phyloP scores from a whole-genome alignment of 2,888 invertebrate genomes.

The Cinara cedri region DNA sequence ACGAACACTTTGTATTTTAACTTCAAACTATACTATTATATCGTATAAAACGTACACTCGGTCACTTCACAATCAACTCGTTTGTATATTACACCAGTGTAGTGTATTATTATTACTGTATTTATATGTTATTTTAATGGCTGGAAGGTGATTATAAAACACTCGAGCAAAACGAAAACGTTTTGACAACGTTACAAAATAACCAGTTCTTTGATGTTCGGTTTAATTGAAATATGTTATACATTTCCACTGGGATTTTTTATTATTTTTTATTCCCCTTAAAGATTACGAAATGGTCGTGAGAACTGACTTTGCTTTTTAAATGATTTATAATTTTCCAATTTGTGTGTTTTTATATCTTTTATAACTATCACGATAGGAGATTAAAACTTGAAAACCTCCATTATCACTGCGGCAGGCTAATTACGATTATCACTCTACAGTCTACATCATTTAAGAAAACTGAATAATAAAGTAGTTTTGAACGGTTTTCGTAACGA shows the following conservation, averaged over 20 bases:
- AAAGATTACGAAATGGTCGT: conserved; percentile 32
- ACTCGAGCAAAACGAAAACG: conserved; percentile 19
- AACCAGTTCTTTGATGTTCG: conserved; percentile 9
- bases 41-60: too few relatives aligned
- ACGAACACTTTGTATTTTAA: too few relatives aligned
- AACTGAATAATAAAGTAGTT: too few relatives aligned
- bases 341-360: conserved; percentile 22
- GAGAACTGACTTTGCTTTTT: conserved; percentile 28
- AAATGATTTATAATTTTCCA: conserved; percentile 38
- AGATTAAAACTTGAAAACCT: too few relatives aligned
- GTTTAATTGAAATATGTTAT: conserved; percentile 33
- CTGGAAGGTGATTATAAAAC: conserved; percentile 9
- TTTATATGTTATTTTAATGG: conserved; percentile 7
- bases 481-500: too few relatives aligned
- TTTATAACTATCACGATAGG: too few relatives aligned
- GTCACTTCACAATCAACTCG: neutral
- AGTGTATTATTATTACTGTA: conserved; percentile 3
- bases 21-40: too few relatives aligned
- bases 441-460: too few relatives aligned
- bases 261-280: neutral
- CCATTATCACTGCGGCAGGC: too few relatives aligned
- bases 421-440: too few relatives aligned
- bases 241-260: neutral
- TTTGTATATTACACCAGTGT: neutral
- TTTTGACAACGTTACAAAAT: conserved; percentile 36